Evolutionary conservation across 2,797 vertebrate genomes (phyloP).

Genomic region (Petrocephalus sullivani): DNA sequence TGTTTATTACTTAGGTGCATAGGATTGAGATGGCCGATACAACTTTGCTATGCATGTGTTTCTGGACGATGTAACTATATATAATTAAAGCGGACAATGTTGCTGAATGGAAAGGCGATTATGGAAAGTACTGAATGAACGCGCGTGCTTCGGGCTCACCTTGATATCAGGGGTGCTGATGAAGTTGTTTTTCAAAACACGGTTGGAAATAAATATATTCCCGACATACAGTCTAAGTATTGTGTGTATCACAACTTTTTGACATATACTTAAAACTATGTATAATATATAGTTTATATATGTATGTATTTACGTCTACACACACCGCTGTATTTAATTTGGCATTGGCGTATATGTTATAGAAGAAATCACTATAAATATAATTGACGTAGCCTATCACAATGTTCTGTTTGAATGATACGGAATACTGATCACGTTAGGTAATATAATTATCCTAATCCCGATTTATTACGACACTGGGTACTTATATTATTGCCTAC

Average conservation of each 20-base stretch:
- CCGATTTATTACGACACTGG: neutral
- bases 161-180: neutral
- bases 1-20: neutral
- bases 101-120: neutral
- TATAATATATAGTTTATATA: neutral
- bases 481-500: neutral
- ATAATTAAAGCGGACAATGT: neutral
- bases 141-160: neutral
- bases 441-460: neutral
- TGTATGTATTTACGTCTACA: neutral
- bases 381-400: too few relatives aligned
- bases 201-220: neutral
- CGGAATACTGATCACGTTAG: too few relatives aligned
- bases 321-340: too few relatives aligned
- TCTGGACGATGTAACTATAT: neutral
- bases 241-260: neutral
- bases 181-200: neutral
- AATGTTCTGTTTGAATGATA: neutral
- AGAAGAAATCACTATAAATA: neutral
- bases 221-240: neutral
- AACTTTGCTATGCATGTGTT: neutral
- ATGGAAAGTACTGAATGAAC: neutral
- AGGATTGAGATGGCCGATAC: neutral
- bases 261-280: neutral
- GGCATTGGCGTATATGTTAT: neutral